Evolutionary conservation across 2,888 invertebrate genomes (phyloP).

Genomic region (Pasiphila rectangulata): DNA sequence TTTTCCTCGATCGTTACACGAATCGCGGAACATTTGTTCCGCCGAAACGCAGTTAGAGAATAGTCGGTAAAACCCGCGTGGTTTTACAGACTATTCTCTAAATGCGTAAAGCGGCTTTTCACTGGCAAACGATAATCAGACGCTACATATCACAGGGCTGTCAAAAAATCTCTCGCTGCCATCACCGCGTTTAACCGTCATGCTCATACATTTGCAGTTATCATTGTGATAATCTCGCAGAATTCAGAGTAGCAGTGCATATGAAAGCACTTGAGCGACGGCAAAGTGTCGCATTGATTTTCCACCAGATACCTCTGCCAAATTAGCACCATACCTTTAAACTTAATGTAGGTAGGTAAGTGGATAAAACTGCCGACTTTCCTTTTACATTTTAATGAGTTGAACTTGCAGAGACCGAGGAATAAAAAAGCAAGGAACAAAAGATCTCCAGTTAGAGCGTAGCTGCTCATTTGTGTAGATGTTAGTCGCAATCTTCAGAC

Average conservation of each 20-base stretch:
- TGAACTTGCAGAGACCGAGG: slow-evolving; percentile 13
- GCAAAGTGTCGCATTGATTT: slow-evolving; percentile 38
- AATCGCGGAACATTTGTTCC: slow-evolving; percentile 16
- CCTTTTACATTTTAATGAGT: slow-evolving; percentile 26
- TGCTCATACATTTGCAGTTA: slow-evolving; percentile 32
- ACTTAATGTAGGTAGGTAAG: neutral
- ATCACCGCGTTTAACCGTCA: slow-evolving; percentile 34
- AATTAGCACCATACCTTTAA: neutral
- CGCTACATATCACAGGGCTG: slow-evolving; percentile 25
- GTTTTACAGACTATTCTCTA: slow-evolving; percentile 4
- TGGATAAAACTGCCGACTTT: slow-evolving; percentile 17
- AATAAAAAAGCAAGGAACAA: slow-evolving; percentile 18
- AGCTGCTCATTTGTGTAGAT: slow-evolving; percentile 26
- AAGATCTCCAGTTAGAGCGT: slow-evolving; percentile 16
- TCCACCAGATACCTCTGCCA: slow-evolving; percentile 38
- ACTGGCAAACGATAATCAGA: slow-evolving; percentile 10
- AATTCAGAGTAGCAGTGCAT: slow-evolving; percentile 34
- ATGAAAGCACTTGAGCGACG: slow-evolving; percentile 38
- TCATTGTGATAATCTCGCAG: slow-evolving; percentile 43
- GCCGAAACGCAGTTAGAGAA: slow-evolving; percentile 3
- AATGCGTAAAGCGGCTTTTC: slow-evolving; percentile 10
- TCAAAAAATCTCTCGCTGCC: slow-evolving; percentile 33
- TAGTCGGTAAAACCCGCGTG: no score
- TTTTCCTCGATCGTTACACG: slow-evolving; percentile 16
- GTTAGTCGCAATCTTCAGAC: slow-evolving; percentile 16